These are phyloP conservation scores for Nomada hirtipes DNA, from an alignment of 2,888 invertebrate species.

Conservation along the genomic window DNA sequence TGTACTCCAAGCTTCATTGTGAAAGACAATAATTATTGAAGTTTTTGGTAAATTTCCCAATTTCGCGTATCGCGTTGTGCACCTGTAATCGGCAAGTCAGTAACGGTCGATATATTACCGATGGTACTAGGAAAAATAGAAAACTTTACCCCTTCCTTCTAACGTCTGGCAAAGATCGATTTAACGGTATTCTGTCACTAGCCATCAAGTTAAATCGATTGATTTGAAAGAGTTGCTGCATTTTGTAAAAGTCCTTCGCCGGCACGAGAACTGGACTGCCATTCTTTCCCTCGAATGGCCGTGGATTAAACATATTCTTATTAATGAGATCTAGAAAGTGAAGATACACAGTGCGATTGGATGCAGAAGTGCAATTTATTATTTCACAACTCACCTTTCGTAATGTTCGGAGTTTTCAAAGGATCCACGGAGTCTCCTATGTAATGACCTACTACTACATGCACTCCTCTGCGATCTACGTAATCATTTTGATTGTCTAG, in stretches of 20 bases:
- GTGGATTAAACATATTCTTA: constrained; percentile 91
- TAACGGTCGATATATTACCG: not conserved
- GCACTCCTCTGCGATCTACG: constrained; percentile 90
- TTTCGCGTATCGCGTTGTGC: constrained; percentile 86
- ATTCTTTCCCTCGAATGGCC: constrained; percentile 90
- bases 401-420: constrained; percentile 88
- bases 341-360: constrained; percentile 10
- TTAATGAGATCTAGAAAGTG: constrained; percentile 88
- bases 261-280: constrained; percentile 93
- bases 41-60: constrained; percentile 91
- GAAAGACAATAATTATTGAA: constrained; percentile 97
- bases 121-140: not conserved
- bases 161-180: constrained; percentile 93
- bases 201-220: constrained; percentile 95
- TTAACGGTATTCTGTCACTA: constrained; percentile 94
- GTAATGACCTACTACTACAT: constrained; percentile 95
- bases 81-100: constrained; percentile 84
- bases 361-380: not conserved
- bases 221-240: constrained; percentile 92
- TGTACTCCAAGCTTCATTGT: constrained; percentile 99
- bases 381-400: constrained; percentile 87
- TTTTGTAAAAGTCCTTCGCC: constrained; percentile 90
- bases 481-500: constrained; percentile 89
- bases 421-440: constrained; percentile 89
- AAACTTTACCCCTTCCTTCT: constrained; percentile 89